Conservation (phyloP, 2,797 vertebrate species). For the Poeciliopsis gracilis region DNA sequence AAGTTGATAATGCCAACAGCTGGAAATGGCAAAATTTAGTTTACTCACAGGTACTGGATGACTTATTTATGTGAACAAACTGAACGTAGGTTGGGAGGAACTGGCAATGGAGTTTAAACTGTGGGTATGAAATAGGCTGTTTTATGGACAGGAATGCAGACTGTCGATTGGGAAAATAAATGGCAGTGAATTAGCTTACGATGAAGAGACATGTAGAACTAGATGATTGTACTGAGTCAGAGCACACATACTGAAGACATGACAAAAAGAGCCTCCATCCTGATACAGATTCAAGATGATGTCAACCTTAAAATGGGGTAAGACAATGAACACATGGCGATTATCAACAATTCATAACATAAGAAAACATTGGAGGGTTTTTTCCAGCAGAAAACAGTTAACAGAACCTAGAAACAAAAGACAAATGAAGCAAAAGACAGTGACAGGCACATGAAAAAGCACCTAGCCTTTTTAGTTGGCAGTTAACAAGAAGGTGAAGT, state of each 20-base stretch:
- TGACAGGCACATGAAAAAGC: constrained; percentile 44
- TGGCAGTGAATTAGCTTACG: neutral
- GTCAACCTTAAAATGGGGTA: neutral
- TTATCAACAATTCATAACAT: neutral
- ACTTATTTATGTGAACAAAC: neutral
- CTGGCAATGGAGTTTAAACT: neutral
- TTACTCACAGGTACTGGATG: neutral
- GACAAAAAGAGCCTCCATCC: neutral
- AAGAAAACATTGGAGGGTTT: neutral
- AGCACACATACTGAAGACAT: neutral
- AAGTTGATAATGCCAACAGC: neutral
- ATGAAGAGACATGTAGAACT: neutral
- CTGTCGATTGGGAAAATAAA: neutral
- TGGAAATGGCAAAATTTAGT: neutral
- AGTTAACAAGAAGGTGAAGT: constrained; percentile 55
- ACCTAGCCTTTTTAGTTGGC: constrained; percentile 42
- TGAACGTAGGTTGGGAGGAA: neutral
- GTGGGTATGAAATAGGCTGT: neutral
- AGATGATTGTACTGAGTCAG: too few species aligned
- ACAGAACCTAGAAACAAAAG: neutral
- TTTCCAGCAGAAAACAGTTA: neutral
- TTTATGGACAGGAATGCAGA: neutral
- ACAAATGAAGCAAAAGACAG: neutral
- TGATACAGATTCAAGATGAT: neutral
- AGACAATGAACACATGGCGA: neutral